Percentiles rank a stretch among this genome's conserved stretches.
Conservation (phyloP, 2,113 vertebrate species). For the Sus scrofa region DNA sequence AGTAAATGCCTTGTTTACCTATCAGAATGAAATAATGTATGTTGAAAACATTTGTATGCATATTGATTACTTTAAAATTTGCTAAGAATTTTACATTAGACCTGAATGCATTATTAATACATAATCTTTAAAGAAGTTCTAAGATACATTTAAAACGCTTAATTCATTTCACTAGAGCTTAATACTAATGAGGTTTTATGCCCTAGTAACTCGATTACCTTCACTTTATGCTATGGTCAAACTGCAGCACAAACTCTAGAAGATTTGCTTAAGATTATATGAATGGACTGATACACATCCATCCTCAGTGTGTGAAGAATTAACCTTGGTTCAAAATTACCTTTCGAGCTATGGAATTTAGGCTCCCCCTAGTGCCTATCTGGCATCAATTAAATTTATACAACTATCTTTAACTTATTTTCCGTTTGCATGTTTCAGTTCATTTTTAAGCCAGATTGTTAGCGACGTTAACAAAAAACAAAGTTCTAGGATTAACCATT, state of each 20-base stretch:
- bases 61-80: constrained; percentile 32
- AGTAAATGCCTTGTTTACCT: not conserved
- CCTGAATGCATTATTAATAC: not conserved
- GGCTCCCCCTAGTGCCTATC: constrained; percentile 58
- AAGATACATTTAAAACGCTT: not conserved
- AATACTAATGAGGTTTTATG: not conserved
- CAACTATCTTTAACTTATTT: not conserved
- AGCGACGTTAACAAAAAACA: not conserved
- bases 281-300: not conserved
- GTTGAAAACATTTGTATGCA: constrained; percentile 12
- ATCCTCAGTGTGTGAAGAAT: not conserved
- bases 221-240: not conserved
- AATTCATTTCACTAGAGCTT: constrained; percentile 24
- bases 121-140: constrained; percentile 29
- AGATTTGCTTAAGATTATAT: not conserved
- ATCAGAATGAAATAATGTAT: not conserved
- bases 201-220: not conserved
- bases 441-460: constrained; percentile 30
- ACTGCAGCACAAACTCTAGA: not conserved
- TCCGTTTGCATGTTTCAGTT: constrained; percentile 31
- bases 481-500: not conserved
- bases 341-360: not conserved
- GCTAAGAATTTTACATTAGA: not conserved
- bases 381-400: constrained; percentile 21
- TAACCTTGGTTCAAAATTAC: constrained; percentile 25